Evolutionary conservation across 2,113 vertebrate species (phyloP), one percentile per base, ranked within the genome.

Genomic region (Triplophysa rosa): DNA sequence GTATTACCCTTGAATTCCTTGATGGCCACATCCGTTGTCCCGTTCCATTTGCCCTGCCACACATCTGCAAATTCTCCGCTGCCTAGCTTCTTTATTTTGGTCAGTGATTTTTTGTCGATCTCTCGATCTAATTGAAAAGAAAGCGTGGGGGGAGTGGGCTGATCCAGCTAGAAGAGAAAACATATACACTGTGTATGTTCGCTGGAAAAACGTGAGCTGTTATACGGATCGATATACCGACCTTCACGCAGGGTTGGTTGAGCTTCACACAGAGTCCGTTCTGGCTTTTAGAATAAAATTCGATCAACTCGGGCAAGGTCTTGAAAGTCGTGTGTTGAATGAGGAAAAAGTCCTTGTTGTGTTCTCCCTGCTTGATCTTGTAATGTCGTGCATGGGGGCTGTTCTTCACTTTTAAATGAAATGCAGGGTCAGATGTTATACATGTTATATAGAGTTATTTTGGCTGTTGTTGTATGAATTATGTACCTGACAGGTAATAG

Each of bases 1-100:
- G 62, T 8, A 45, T 80, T 73, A 89, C 89, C 88, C 69, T 77
- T 84, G 23, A 90, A 83, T 63, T 87, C 86, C 79, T 90, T 90
- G 65, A 90, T 84, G 17, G 89, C 89, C 58, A 90, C 89, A 0
- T 86, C 76, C 37, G 81, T 90, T 10, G 49, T 86, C 24, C 71
- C 70, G 19, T 90, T 87, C 87, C 87, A 90, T 24, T 82, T 8
- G 2, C 88, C 89, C 10, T 87, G 73, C 88, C 88, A 90, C 42
- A 90, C 89, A 5, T 84, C 63, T n/a, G 86, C 88, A 78, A 89
- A 90, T 47, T 84, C 82, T 40, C 89, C 89, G 12, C 84, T 84
- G 56, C 86, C 89, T 24, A 90, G 75, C 17, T 56, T 67, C 16
- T 80, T 58, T 26, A 84, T n/a, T 80, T 83, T 86, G 47, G 73